Evolutionary conservation across 2,113 vertebrate genomes (phyloP), one percentile per base, ranked within the genome.

Genomic region (Halichoeres trimaculatus): DNA sequence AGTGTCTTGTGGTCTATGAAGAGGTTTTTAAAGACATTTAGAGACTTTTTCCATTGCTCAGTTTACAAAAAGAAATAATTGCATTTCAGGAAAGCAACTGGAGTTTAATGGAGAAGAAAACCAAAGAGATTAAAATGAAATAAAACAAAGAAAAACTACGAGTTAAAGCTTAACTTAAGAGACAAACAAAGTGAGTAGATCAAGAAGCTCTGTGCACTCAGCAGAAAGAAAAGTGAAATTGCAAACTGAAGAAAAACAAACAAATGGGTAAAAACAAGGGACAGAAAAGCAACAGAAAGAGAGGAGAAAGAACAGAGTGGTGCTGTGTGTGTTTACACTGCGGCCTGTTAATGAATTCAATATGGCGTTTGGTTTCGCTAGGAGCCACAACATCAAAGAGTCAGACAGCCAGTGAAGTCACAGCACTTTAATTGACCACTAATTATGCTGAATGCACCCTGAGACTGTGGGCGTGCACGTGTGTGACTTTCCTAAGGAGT

Each of bases 331-430:
- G 94, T 96, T 96, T 95, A 94, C 93, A 93, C 92, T 94, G 91
- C 83, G 70, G 93, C 69, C 83, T 85, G 90, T 88, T 93, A 95
- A 97, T 95, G 87, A 95, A 95, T 95, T 96, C 95, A 96, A 96
- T 94, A 96, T 96, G 95, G 94, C 91, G 93, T 91, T 92, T 90
- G 93, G 91, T 85, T 85, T 87, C 84, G 93, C 93, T 94, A 93
- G 89, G 85, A 85, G 90, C 87, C 87, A 35, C 89, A 78, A 90
- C 94, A 95, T 97, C 95, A 96, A 97, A 95, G 94, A 88, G 35
- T 87, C 80, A 76, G 75, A 72, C 83, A 76, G 73, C 55, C 85
- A 88, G 91, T 92, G 93, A 93, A 93, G 93, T 94, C 94, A 93
- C 81, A 78, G 64, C 51, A 10, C 70, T 89, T 94, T 95, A 95